Percentiles rank a stretch among this genome's conserved stretches.
phyloP scores from a whole-genome alignment of 2,888 invertebrate species.

The Steinernema scapterisci region DNA sequence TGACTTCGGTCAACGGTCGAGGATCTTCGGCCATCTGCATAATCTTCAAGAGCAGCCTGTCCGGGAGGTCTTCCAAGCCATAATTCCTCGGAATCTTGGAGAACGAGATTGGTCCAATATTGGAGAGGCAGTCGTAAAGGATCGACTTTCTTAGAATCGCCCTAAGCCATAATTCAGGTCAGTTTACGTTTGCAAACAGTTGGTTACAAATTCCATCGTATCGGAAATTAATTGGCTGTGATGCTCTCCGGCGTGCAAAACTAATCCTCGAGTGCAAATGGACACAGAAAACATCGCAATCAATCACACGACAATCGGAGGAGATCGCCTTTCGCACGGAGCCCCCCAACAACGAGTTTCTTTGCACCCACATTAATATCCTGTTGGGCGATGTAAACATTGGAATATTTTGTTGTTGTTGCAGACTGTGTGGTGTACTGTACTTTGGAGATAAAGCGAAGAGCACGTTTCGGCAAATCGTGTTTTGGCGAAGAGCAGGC shows the following conservation, averaged over 20 bases:
- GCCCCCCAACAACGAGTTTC: background rate
- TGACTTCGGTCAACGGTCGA: background rate
- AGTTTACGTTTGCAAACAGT: too few species aligned
- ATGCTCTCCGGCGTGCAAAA: background rate
- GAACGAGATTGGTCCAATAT: slow-evolving; percentile 16
- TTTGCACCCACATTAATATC: background rate
- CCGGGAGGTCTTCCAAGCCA: slow-evolving; percentile 19
- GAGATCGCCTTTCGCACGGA: background rate
- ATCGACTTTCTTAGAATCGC: background rate
- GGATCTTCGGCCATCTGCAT: slow-evolving; percentile 13
- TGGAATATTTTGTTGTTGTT: background rate
- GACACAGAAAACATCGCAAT: background rate
- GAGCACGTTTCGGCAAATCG: too few species aligned
- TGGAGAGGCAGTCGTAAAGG: slow-evolving; percentile 18
- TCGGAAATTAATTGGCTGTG: too few species aligned
- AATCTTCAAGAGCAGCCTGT: background rate
- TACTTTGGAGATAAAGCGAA: too few species aligned
- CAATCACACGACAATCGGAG: background rate
- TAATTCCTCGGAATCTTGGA: slow-evolving; percentile 4
- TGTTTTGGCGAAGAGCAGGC: too few species aligned
- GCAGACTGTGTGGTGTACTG: too few species aligned
- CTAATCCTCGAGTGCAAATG: background rate
- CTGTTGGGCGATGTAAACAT: background rate
- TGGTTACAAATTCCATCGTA: too few species aligned
- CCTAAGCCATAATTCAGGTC: background rate